phyloP scores from a whole-genome alignment of 2,797 vertebrate species.

The Clarias fuscus region DNA sequence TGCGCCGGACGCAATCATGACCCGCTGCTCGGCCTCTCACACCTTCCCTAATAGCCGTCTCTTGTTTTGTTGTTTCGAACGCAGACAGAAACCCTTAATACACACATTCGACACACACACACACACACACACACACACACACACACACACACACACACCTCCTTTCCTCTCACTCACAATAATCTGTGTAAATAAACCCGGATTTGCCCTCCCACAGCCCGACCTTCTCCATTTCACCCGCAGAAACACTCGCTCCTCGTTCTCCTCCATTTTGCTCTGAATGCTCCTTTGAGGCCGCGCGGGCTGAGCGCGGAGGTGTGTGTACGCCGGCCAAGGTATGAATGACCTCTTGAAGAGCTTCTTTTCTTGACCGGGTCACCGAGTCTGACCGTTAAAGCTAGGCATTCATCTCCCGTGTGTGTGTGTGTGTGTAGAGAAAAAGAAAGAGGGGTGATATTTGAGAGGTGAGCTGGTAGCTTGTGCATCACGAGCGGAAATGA shows the following conservation, averaged over 20 bases:
- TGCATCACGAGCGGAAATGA: neutral
- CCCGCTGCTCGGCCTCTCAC: neutral
- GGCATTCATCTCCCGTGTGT: neutral
- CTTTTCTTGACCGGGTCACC: conserved; percentile 21
- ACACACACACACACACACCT: neutral
- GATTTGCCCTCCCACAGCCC: conserved; percentile 1
- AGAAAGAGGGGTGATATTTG: neutral
- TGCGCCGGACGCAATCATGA: neutral
- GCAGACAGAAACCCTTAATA: neutral
- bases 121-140: neutral
- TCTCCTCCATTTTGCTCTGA: conserved; percentile 10
- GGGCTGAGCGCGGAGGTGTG: conserved; percentile 6
- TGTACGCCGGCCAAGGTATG: conserved; percentile 19
- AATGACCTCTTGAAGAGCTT: conserved; percentile 27
- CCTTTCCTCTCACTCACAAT: conserved; percentile 2
- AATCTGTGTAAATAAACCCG: neutral
- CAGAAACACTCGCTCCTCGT: conserved; percentile 5
- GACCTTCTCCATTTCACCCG: conserved; percentile 18
- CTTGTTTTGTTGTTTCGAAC: neutral
- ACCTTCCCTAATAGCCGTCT: neutral
- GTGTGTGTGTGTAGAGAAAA: too few species aligned
- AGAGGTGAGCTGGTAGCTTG: neutral
- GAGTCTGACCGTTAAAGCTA: neutral
- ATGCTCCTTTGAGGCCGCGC: conserved; percentile 31
- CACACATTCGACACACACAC: neutral